Percentiles rank a stretch among this genome's conserved stretches.
Evolutionary conservation across 2,797 vertebrate species (phyloP).

Genomic region (Nannoperca obscura): DNA sequence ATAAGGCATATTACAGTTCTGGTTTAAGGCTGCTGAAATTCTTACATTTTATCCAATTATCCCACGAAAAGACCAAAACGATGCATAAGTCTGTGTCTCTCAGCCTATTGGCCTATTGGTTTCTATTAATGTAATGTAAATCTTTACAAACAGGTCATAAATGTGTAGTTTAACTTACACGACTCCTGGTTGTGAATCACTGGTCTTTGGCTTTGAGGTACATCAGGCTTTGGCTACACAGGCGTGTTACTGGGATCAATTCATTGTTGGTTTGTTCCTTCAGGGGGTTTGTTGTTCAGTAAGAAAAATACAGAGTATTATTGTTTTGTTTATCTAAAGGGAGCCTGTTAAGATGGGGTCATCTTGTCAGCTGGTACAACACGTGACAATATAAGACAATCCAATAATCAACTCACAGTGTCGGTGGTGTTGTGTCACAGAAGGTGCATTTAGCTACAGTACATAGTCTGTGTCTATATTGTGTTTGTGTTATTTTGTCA

Average conservation of each 20-base stretch:
- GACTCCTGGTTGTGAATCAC: not conserved
- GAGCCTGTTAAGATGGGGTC: not conserved
- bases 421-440: not conserved
- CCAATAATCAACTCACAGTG: no score
- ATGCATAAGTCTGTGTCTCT: no score
- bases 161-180: not conserved
- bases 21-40: not conserved
- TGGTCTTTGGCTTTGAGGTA: not conserved
- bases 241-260: not conserved
- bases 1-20: not conserved
- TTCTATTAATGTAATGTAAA: not conserved
- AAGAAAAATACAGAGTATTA: not conserved
- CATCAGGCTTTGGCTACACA: not conserved
- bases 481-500: conserved; percentile 1
- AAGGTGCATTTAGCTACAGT: not conserved
- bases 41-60: not conserved
- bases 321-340: not conserved
- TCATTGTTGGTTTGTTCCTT: not conserved
- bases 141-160: not conserved
- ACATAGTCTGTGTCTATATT: not conserved
- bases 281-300: not conserved
- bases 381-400: not conserved
- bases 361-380: not conserved
- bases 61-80: not conserved
- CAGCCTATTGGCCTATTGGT: not conserved